Evolutionary conservation across 2,888 invertebrate species (phyloP).

Genomic region (Ommatoiulus sabulosus): DNA sequence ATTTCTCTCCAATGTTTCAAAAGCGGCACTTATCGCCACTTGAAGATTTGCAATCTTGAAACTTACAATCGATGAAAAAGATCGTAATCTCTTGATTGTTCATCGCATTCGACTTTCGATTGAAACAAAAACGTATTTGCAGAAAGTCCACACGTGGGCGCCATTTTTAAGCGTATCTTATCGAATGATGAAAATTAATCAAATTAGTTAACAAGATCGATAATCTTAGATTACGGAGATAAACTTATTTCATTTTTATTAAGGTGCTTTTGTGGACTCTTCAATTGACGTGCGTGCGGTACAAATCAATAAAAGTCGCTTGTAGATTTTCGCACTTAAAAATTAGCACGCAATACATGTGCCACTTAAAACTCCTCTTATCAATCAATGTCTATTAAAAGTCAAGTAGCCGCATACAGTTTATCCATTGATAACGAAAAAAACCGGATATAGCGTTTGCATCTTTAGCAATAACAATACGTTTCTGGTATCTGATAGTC

Average conservation of each 20-base stretch:
- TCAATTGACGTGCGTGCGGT: neutral
- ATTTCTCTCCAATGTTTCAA: too few relatives aligned
- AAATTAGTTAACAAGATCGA: neutral
- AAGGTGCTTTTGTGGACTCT: neutral
- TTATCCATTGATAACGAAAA: neutral
- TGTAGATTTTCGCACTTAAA: neutral
- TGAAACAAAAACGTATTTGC: neutral
- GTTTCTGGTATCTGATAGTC: neutral
- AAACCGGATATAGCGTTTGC: neutral
- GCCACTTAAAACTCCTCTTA: neutral
- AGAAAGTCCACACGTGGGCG: neutral
- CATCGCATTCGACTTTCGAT: neutral
- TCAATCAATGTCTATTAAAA: neutral
- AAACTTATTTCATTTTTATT: neutral
- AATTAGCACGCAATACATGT: neutral
- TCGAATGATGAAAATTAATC: neutral
- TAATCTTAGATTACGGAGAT: neutral
- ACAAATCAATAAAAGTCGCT: neutral
- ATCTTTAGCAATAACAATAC: neutral
- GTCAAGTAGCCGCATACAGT: constrained; percentile 2
- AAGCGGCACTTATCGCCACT: too few relatives aligned
- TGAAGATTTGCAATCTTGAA: too few relatives aligned
- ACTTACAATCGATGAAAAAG: neutral
- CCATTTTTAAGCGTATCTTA: neutral
- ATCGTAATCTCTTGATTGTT: neutral